Base-by-base conservation (phyloP, 1,140 invertebrate species). In the Temnothorax nylanderi region DNA sequence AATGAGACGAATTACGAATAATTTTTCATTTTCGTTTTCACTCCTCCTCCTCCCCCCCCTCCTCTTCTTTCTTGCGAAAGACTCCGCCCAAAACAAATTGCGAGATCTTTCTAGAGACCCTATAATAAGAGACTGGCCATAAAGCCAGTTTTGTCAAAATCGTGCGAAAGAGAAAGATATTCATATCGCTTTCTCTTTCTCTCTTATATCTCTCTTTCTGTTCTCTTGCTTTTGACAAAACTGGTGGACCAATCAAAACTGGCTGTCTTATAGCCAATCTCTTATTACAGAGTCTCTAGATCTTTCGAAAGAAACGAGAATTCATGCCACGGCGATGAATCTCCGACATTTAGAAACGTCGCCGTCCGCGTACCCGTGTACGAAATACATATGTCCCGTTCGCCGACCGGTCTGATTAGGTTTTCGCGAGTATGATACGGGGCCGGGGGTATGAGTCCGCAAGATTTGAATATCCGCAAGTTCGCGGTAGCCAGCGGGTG, bases 401-500 rank as follows among this genome's bases (percentile, higher is more conserved):
- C 34, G 18, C 32, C 37, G 60, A 49, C 34, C 49, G 56, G 78
- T 56, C 41, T 71, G 77, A 91, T 92, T 92, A 88, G 75, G 67
- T 88, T 92, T 92, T 92, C 87, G 89, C 87, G 74, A 87, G 88
- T 60, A 60, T 85, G 88, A 87, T 88, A 75, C 47, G 47, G 84
- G 58, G 85, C 82, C 84, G 58, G 86, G 85, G 82, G 85, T 82
- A 87, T 67, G 86, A 11, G 13, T 87, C 87, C 87, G 89, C 87
- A 88, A 90, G 87, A 93, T 92, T 93, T 91, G 90, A 93, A 93
- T 93, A 91, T 87, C 89, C 86, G 91, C 87, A 89, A 91, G 85
- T 88, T 92, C 90, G 71, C 85, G 89, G 91, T 92, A 64, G 41
- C 91, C 91, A 91, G 88, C 93, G 75, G 75, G 89, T 92, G 92